Evolutionary conservation across 2,113 vertebrate genomes (phyloP), one percentile per base, ranked within the genome.

Genomic region (Oenanthe oenanthe): DNA sequence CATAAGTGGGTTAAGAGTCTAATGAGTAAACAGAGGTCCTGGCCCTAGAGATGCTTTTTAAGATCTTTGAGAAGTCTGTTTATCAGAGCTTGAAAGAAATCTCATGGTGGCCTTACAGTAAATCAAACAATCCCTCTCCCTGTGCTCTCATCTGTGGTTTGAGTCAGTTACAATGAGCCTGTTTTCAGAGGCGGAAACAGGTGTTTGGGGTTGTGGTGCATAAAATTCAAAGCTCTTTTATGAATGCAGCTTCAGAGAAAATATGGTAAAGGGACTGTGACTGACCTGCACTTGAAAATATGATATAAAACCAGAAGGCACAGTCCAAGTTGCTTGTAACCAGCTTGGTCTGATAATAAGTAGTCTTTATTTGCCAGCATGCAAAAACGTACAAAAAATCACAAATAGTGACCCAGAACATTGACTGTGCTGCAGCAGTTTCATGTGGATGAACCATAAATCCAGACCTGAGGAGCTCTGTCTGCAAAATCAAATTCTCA

Each of bases 91-190:
- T 97, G 94, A 97, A 96, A 95, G 94, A 97, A 95, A 94, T 76
- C 68, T 94, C 74, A 61, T 24, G 58, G 88, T 88, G 80, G 73
- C 51, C 95, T 88, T 89, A 88, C 68, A 96, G 95, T 95, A 97
- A 96, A 93, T 95, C 88, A 92, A 75, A 94, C 6, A 38, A 95
- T 89, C 60, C 36, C n/a, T 94, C 96, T 95, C 84, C 85, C 86
- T 91, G 29, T 67, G 31, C 38, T 94, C 63, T 94, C 92, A 50
- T 97, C 95, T 97, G 91, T 94, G 91, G 70, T 96, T 97, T 96
- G 95, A 96, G 80, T 92, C 20, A 70, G 78, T 92, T 94, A 72
- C 80, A 96, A 94, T 93, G 93, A 91, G 61, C 66, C 63, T 92
- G 43, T 97, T 96, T 95, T 94, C 75, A 94, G 61, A 93, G 70